These are phyloP conservation scores for Porites lutea DNA, from an alignment of 64 coral and sea anemone genomes.

Conservation along the genomic window DNA sequence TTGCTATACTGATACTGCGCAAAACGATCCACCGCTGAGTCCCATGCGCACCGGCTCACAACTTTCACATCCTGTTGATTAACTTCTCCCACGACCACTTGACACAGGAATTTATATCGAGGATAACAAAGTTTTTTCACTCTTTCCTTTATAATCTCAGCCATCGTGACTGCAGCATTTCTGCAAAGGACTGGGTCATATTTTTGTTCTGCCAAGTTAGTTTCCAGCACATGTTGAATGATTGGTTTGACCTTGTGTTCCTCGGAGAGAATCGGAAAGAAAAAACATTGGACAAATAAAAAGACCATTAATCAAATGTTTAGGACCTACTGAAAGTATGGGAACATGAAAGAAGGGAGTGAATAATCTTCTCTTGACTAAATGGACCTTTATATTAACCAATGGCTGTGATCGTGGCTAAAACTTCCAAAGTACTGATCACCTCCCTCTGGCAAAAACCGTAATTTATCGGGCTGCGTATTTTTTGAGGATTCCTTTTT, in stretches of 20 bases:
- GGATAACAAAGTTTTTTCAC: slow-evolving; percentile 87
- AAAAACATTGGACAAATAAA: no score
- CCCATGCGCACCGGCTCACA: slow-evolving; percentile 76
- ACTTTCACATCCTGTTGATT: slow-evolving; percentile 78
- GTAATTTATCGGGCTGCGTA: no score
- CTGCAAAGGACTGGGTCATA: slow-evolving; percentile 69
- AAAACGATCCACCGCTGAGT: slow-evolving; percentile 75
- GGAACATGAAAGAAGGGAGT: no score
- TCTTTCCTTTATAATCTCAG: slow-evolving; percentile 77
- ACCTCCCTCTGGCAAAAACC: no score
- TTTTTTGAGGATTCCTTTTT: no score
- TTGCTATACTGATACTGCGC: slow-evolving; percentile 75
- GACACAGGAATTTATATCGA: slow-evolving; percentile 92
- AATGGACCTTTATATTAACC: no score
- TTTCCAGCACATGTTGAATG: slow-evolving; percentile 13
- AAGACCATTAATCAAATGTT: no score
- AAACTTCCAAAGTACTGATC: no score
- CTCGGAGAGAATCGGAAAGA: background rate
- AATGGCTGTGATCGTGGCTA: no score
- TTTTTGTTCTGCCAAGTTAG: slow-evolving; percentile 16
- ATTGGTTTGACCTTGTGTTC: slow-evolving; percentile 43
- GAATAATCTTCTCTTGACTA: no score
- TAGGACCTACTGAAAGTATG: no score
- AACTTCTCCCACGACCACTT: slow-evolving; percentile 77
- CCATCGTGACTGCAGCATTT: slow-evolving; percentile 23